Percentiles rank a stretch among this genome's conserved stretches.
Conservation (phyloP, 53 echinoderm and acorn worm species). For the Holothuria leucospilota region DNA sequence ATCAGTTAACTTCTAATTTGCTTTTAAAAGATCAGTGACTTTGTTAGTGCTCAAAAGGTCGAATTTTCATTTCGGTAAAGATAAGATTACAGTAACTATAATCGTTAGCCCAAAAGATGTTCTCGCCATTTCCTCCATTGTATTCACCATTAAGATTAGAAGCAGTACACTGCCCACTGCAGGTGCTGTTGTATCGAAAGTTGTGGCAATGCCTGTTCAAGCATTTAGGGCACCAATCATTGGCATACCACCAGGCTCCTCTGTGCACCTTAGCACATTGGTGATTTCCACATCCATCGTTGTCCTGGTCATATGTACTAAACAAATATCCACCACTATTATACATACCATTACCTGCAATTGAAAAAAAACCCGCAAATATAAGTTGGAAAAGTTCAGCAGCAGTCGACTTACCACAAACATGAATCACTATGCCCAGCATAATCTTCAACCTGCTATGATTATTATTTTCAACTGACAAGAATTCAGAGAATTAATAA, state of each 20-base stretch:
- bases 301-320: constrained; percentile 18
- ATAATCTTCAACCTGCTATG: too few species aligned
- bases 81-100: neutral
- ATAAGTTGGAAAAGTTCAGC: too few species aligned
- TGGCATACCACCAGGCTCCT: neutral
- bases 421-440: too few species aligned
- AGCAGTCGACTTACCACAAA: too few species aligned
- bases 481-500: too few species aligned
- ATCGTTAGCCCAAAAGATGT: constrained; percentile 6
- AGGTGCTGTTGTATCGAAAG: neutral
- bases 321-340: neutral
- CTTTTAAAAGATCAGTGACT: neutral
- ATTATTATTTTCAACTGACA: too few species aligned
- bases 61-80: constrained; percentile 9
- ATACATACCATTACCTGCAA: too few species aligned
- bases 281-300: constrained; percentile 9
- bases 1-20: too few species aligned
- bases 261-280: neutral
- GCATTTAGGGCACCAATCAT: neutral
- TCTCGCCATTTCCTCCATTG: neutral
- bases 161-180: neutral
- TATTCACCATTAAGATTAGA: neutral
- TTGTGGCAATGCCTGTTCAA: neutral
- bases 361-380: too few species aligned
- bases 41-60: neutral